Conservation (phyloP, 2,797 vertebrate genomes). For the Onychomys arenicola region DNA sequence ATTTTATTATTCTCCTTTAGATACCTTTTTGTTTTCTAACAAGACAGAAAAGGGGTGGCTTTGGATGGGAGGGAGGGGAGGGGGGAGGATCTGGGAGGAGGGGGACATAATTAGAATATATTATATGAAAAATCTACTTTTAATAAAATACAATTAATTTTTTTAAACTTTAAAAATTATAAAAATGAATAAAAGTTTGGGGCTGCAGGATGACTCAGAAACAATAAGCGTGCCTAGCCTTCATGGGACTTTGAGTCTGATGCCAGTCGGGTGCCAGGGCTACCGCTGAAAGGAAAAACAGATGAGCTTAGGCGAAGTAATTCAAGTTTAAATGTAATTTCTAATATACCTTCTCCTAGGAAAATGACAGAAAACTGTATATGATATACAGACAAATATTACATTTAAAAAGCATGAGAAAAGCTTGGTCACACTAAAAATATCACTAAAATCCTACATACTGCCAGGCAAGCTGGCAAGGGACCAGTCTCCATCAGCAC, state of each 20-base stretch:
- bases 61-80: not conserved
- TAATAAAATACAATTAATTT: not conserved
- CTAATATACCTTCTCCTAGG: not conserved
- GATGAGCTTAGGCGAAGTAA: constrained; percentile 12
- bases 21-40: not conserved
- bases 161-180: not conserved
- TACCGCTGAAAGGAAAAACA: not conserved
- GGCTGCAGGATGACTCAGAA: not conserved
- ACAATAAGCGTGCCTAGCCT: not conserved
- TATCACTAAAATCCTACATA: not conserved
- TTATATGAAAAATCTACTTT: not conserved
- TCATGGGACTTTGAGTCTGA: not conserved
- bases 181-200: not conserved
- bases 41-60: not conserved
- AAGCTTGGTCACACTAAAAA: constrained; percentile 37
- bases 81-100: not conserved
- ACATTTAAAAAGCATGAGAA: not conserved
- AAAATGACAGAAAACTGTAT: not conserved
- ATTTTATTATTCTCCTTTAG: not conserved
- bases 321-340: constrained; percentile 53
- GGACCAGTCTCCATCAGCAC: not conserved
- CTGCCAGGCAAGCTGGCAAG: too few relatives aligned
- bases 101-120: not conserved
- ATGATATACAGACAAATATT: not conserved
- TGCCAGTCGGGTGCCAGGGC: not conserved